phyloP scores from a whole-genome alignment of 1,140 invertebrate genomes.

The Drosophila tropicalis region DNA sequence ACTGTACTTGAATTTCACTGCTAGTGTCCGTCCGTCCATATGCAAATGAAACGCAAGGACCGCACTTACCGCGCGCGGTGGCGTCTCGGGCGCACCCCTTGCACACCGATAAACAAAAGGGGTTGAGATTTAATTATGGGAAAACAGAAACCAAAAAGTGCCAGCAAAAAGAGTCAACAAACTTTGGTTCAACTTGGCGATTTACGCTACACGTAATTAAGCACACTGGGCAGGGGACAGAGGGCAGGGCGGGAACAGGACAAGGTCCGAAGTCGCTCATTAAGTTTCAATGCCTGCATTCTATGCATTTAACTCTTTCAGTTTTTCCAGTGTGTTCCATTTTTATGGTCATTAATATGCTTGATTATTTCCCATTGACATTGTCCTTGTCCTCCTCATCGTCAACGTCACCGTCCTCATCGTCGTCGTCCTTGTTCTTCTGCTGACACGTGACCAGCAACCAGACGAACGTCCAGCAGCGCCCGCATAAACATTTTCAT shows the following conservation, averaged over 20 bases:
- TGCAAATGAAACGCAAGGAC: constrained; percentile 42
- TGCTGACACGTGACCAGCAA: constrained; percentile 64
- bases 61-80: constrained; percentile 15
- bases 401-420: constrained; percentile 40
- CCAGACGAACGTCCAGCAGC: constrained; percentile 60
- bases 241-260: constrained; percentile 10
- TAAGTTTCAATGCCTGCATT: constrained; percentile 44
- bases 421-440: constrained; percentile 32
- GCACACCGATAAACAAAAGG: constrained; percentile 22
- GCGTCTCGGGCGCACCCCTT: not conserved
- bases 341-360: constrained; percentile 80
- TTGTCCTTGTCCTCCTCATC: constrained; percentile 35
- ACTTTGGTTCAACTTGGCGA: constrained; percentile 29
- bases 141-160: constrained; percentile 51
- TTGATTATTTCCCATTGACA: constrained; percentile 78
- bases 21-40: not conserved
- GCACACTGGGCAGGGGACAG: constrained; percentile 27
- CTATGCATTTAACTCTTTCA: constrained; percentile 74
- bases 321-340: constrained; percentile 27
- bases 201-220: constrained; percentile 69
- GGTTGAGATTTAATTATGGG: constrained; percentile 80
- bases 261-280: constrained; percentile 41
- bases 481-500: constrained; percentile 80
- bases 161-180: constrained; percentile 69
- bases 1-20: constrained; percentile 49